Evolutionary conservation across 2,888 invertebrate genomes (phyloP).

Genomic region (Euzophera pinguis): DNA sequence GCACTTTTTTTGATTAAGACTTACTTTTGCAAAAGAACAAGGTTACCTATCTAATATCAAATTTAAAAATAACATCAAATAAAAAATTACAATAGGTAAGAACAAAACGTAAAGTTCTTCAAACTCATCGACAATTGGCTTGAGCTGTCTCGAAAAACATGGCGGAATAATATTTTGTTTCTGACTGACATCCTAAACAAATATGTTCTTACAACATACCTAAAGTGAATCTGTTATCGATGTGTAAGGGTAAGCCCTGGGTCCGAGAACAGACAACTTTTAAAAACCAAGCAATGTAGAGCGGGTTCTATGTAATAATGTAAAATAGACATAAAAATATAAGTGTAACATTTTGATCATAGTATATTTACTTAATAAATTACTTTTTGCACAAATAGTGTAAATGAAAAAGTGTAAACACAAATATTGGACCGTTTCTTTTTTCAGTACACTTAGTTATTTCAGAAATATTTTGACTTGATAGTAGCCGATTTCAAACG

Average conservation of each 20-base stretch:
- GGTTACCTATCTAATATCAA: no score
- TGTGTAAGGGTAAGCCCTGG: background rate
- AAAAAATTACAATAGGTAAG: background rate
- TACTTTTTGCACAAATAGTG: no score
- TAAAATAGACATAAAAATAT: no score
- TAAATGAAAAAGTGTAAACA: no score
- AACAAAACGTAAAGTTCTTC: constrained; percentile 31
- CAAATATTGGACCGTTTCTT: no score
- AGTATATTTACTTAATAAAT: no score
- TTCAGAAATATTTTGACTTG: no score
- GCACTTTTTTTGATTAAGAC: no score
- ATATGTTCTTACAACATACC: background rate
- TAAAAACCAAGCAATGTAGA: no score
- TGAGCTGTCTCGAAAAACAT: constrained; percentile 23
- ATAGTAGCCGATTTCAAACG: background rate
- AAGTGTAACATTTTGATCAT: no score
- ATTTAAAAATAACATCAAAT: background rate
- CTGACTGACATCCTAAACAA: constrained; percentile 5
- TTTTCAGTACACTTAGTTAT: background rate
- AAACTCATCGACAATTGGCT: constrained; percentile 20
- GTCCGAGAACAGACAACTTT: background rate
- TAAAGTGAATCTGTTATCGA: background rate
- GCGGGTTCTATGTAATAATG: no score
- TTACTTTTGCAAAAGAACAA: no score
- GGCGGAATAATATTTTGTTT: constrained; percentile 2